Conservation (phyloP, 2,888 invertebrate species). For the Colletes collaris region DNA sequence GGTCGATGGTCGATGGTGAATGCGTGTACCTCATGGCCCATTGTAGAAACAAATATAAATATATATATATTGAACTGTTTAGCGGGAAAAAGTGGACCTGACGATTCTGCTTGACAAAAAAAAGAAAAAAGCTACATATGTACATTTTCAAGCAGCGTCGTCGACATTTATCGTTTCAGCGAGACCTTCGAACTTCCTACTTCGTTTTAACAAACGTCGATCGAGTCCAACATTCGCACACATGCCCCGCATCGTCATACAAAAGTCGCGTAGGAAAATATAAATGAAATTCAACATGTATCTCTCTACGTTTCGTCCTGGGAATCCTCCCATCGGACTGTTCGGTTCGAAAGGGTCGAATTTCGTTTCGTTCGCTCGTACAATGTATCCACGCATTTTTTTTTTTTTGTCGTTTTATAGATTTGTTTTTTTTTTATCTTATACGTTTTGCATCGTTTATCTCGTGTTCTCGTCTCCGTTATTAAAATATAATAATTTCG, state of each 20-base stretch:
- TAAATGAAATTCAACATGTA: conserved; percentile 68
- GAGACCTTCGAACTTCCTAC: conserved; percentile 21
- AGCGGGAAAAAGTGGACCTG: conserved; percentile 16
- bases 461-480: conserved; percentile 46
- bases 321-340: conserved; percentile 66
- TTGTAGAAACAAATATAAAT: no score
- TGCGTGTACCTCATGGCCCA: no score
- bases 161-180: conserved; percentile 12
- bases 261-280: conserved; percentile 75
- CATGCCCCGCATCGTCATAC: conserved; percentile 53
- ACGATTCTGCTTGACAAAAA: conserved; percentile 33
- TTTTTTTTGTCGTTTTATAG: conserved; percentile 20
- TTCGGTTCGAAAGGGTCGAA: conserved; percentile 63
- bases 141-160: conserved; percentile 22
- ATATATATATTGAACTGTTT: no score
- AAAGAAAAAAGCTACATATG: neutral
- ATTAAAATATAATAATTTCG: conserved; percentile 77
- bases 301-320: conserved; percentile 43
- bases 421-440: conserved; percentile 11
- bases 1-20: no score
- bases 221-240: conserved; percentile 41
- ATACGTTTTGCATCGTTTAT: conserved; percentile 20
- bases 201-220: conserved; percentile 40
- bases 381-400: neutral
- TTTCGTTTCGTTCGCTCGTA: neutral